phyloP scores from a whole-genome alignment of 2,888 invertebrate species.

The Zygaena filipendulae region DNA sequence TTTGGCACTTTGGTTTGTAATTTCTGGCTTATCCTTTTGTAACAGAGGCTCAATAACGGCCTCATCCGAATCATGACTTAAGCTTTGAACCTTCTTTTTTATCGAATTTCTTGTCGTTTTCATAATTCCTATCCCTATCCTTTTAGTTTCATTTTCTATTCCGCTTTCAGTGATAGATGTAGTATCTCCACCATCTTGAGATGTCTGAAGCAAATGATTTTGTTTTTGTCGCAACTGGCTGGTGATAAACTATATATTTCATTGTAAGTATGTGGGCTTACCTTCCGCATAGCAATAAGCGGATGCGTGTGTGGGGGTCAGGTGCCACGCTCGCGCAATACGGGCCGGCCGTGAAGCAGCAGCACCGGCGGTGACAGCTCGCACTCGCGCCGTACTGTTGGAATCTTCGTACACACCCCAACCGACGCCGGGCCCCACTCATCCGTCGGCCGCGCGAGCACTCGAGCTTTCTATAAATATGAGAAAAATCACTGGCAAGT shows the following conservation, averaged over 20 bases:
- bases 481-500: too few relatives aligned
- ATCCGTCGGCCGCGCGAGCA: conserved; percentile 73
- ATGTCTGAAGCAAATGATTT: conserved; percentile 58
- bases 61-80: conserved; percentile 49
- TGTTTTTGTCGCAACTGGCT: background rate
- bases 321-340: conserved; percentile 67
- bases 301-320: conserved; percentile 57
- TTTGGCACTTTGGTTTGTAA: conserved; percentile 47
- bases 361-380: conserved; percentile 59
- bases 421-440: conserved; percentile 80
- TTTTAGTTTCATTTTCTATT: conserved; percentile 48
- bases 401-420: conserved; percentile 32
- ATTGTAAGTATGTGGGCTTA: too few relatives aligned
- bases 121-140: conserved; percentile 45
- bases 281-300: conserved; percentile 55
- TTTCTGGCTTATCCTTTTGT: conserved; percentile 36
- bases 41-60: conserved; percentile 52
- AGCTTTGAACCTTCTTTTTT: conserved; percentile 45
- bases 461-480: conserved; percentile 64
- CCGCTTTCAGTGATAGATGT: conserved; percentile 45
- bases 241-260: too few relatives aligned
- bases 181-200: conserved; percentile 50
- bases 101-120: conserved; percentile 55
- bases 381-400: conserved; percentile 32
- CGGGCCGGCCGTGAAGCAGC: conserved; percentile 59